Evolutionary conservation across 1,140 invertebrate genomes (phyloP).

Genomic region (Macrobrachium rosenbergii): DNA sequence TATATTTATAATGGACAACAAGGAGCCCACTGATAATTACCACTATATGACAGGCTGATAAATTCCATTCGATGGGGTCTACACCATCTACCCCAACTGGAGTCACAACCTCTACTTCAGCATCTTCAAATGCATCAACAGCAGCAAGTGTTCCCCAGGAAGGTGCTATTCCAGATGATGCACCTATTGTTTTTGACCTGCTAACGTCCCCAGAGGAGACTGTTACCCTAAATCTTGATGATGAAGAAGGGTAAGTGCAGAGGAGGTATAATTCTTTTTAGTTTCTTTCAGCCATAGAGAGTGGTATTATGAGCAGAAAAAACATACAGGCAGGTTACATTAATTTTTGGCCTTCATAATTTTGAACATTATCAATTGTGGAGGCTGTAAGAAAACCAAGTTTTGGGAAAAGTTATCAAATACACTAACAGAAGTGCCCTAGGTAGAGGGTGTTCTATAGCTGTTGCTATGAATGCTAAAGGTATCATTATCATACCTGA

Average conservation of each 20-base stretch:
- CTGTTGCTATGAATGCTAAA: too few species aligned
- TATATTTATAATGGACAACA: too few species aligned
- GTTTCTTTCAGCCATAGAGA: not conserved
- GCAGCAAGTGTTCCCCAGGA: constrained; percentile 19
- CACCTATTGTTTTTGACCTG: constrained; percentile 53
- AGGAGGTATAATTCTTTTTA: not conserved
- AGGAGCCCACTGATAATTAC: too few species aligned
- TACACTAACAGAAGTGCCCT: too few species aligned
- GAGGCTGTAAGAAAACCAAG: too few species aligned
- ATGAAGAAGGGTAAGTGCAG: not conserved
- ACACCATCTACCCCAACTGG: constrained; percentile 48
- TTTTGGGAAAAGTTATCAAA: too few species aligned
- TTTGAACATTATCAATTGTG: too few species aligned
- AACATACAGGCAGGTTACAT: too few species aligned
- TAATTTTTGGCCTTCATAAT: too few species aligned
- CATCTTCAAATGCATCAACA: constrained; percentile 10
- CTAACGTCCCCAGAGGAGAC: constrained; percentile 50
- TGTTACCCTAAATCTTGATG: constrained; percentile 7
- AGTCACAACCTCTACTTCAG: constrained; percentile 1
- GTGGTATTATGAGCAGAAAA: too few species aligned
- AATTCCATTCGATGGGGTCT: constrained; percentile 55
- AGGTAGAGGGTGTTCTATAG: too few species aligned
- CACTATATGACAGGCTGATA: constrained; percentile 36
- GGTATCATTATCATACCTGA: too few species aligned
- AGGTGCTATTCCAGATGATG: constrained; percentile 28